Percentiles rank a stretch among this genome's conserved stretches.
Evolutionary conservation across 2,797 vertebrate species (phyloP).

Genomic region (Melanotaenia trifasciata): DNA sequence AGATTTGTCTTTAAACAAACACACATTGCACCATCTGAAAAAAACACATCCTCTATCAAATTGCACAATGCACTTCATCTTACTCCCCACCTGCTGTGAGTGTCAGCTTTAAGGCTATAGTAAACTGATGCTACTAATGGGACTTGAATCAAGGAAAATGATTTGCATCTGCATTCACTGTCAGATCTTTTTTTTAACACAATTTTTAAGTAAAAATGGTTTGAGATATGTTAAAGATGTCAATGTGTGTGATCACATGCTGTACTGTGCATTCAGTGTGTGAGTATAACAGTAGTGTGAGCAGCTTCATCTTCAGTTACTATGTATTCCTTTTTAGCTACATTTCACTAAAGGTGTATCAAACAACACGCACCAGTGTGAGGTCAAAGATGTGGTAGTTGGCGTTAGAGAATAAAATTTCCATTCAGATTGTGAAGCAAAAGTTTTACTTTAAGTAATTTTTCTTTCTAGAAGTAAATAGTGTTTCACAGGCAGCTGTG

Average conservation of each 20-base stretch:
- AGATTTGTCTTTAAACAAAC: conserved; percentile 11
- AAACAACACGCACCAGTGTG: background rate
- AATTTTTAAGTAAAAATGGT: background rate
- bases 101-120: background rate
- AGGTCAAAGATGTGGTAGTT: background rate
- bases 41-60: conserved; percentile 14
- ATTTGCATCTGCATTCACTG: conserved; percentile 1
- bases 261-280: conserved; percentile 4
- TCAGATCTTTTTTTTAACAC: background rate
- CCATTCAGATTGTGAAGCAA: conserved; percentile 8
- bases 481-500: conserved; percentile 51
- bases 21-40: conserved; percentile 29
- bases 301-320: background rate
- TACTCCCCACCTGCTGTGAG: conserved; percentile 8
- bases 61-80: conserved; percentile 2
- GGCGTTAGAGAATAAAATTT: conserved; percentile 10
- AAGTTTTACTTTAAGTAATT: conserved; percentile 17
- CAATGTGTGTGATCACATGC: background rate
- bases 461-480: conserved; percentile 36
- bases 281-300: background rate
- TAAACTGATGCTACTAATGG: background rate
- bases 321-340: background rate
- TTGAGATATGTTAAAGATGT: conserved; percentile 15
- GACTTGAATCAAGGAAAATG: background rate
- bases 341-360: background rate